Percentiles rank a stretch among this genome's conserved stretches.
These are phyloP conservation scores for Echinops telfairi DNA, from an alignment of 2,113 vertebrate species.

Conservation along the genomic window DNA sequence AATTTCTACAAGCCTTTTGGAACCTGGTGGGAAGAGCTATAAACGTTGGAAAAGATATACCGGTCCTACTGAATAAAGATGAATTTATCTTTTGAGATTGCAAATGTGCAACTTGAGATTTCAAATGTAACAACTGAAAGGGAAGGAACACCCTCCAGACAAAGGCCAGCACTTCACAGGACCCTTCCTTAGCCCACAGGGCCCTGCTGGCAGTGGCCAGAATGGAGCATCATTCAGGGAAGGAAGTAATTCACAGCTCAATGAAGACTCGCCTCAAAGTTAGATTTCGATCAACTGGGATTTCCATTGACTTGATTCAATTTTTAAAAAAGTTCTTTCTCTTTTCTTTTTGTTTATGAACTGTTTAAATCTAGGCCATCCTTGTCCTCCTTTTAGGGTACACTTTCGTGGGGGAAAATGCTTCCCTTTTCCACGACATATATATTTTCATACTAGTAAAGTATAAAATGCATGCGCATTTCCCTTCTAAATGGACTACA, in stretches of 20 bases:
- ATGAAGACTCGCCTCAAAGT: constrained; percentile 4
- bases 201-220: not conserved
- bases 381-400: not conserved
- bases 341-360: constrained; percentile 55
- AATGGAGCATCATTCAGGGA: not conserved
- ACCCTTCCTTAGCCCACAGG: not conserved
- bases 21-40: not conserved
- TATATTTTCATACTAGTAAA: no score
- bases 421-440: not conserved
- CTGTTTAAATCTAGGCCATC: not conserved
- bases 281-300: constrained; percentile 17
- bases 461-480: not conserved
- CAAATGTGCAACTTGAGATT: not conserved
- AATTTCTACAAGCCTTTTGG: constrained; percentile 16
- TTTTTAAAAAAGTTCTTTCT: constrained; percentile 15
- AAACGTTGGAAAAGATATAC: not conserved
- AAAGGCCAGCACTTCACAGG: not conserved
- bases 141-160: not conserved
- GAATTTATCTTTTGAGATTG: not conserved
- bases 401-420: not conserved
- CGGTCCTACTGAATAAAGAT: not conserved
- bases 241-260: not conserved
- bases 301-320: not conserved
- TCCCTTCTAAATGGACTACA: not conserved
- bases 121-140: not conserved